A percentile compares a stretch with the other conserved stretches of the same genome.
phyloP scores from a whole-genome alignment of 1,140 invertebrate genomes.

The Nixonia krombeini region DNA sequence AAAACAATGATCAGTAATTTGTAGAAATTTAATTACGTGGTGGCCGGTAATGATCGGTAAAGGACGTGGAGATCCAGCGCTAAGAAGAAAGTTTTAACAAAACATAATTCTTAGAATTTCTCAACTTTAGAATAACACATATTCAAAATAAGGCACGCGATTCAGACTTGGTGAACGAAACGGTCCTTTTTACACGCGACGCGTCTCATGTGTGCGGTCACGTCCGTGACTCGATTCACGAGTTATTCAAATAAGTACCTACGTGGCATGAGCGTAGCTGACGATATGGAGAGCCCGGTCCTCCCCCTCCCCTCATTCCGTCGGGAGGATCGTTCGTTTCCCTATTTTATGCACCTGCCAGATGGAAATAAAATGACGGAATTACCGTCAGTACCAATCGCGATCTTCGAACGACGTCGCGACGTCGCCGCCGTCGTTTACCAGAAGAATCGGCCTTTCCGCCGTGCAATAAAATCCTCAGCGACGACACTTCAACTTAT shows the following conservation, averaged over 20 bases:
- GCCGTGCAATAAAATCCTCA: slow-evolving; percentile 14
- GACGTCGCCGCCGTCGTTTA: slow-evolving; percentile 15
- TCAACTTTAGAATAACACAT: slow-evolving; percentile 18
- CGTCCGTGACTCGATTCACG: slow-evolving; percentile 21
- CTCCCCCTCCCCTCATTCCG: neutral
- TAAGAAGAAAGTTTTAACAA: too few relatives aligned
- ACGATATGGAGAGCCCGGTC: slow-evolving; percentile 11
- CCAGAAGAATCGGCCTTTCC: neutral
- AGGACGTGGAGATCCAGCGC: too few relatives aligned
- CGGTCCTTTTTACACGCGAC: slow-evolving; percentile 14
- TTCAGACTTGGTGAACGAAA: slow-evolving; percentile 33
- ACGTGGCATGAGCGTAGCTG: slow-evolving; percentile 36
- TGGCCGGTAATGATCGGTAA: too few relatives aligned
- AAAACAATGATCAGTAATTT: too few relatives aligned
- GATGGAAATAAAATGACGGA: slow-evolving; percentile 17
- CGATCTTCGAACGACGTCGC: slow-evolving; percentile 20
- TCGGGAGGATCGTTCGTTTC: slow-evolving; percentile 3
- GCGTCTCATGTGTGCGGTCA: slow-evolving; percentile 32
- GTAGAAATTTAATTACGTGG: too few relatives aligned
- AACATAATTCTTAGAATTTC: slow-evolving; percentile 24
- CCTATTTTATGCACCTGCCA: slow-evolving; percentile 38
- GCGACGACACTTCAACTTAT: slow-evolving; percentile 11
- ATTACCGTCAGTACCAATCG: slow-evolving; percentile 22
- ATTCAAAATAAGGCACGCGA: slow-evolving; percentile 17
- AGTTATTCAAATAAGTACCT: slow-evolving; percentile 49